Conservation (phyloP, 2,888 invertebrate species). For the Xiphydria camelus region DNA sequence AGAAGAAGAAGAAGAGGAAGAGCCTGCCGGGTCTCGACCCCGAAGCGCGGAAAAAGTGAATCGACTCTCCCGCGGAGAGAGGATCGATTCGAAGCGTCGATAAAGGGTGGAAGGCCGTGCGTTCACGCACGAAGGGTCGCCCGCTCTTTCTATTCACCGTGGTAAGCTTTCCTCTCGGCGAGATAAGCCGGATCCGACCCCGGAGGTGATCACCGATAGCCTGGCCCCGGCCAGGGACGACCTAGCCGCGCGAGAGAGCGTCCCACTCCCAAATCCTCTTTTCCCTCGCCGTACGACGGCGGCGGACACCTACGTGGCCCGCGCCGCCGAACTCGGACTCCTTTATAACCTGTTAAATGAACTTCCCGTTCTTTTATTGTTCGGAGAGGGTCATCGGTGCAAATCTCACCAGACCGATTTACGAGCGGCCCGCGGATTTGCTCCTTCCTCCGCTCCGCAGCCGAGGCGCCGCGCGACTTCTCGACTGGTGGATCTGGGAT, state of each 20-base stretch:
- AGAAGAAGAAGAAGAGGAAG: too few species aligned
- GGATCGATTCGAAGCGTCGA: too few species aligned
- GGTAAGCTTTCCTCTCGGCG: conserved; percentile 35
- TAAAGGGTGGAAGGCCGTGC: too few species aligned
- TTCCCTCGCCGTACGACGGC: conserved; percentile 18
- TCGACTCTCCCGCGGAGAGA: too few species aligned
- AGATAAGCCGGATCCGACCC: conserved; percentile 47
- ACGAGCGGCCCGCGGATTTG: conserved; percentile 41
- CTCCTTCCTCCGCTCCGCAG: too few species aligned
- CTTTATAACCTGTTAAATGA: conserved; percentile 55
- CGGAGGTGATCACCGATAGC: conserved; percentile 47
- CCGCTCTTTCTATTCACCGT: conserved; percentile 14
- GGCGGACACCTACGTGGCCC: conserved; percentile 9
- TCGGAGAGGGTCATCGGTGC: conserved; percentile 43
- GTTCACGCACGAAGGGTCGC: too few species aligned
- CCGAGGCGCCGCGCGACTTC: too few species aligned
- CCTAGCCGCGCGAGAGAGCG: conserved; percentile 32
- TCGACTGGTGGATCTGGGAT: too few species aligned
- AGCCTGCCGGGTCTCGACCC: too few species aligned
- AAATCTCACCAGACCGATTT: conserved; percentile 43
- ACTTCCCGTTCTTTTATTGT: conserved; percentile 53
- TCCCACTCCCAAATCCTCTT: conserved; percentile 43
- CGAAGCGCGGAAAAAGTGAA: too few species aligned
- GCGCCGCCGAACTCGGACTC: conserved; percentile 25
- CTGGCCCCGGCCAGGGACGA: conserved; percentile 30